These are phyloP conservation scores for Nomada ruficornis DNA, from an alignment of 2,888 invertebrate genomes.

Conservation along the genomic window DNA sequence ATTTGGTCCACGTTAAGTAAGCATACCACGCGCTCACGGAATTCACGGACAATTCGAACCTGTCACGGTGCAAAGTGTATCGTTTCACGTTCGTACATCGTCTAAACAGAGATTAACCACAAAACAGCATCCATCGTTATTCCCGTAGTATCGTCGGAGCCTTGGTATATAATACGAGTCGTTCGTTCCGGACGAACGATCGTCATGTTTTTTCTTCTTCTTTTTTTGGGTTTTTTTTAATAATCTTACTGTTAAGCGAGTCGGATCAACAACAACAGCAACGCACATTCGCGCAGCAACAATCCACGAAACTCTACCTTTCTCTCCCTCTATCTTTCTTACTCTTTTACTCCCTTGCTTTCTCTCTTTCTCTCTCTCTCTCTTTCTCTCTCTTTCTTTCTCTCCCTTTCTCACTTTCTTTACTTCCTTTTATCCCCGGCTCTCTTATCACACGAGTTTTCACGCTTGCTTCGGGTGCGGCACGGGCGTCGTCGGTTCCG, in stretches of 20 bases:
- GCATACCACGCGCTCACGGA: conserved; percentile 33
- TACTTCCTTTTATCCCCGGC: conserved; percentile 19
- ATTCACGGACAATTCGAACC: conserved; percentile 27
- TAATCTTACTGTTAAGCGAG: conserved; percentile 49
- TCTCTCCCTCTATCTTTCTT: conserved; percentile 23
- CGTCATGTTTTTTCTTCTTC: background rate
- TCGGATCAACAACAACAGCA: conserved; percentile 56
- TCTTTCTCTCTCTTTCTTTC: conserved; percentile 12
- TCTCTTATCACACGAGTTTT: conserved; percentile 68
- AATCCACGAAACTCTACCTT: conserved; percentile 41
- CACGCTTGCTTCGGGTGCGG: conserved; percentile 89
- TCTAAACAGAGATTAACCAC: conserved; percentile 12
- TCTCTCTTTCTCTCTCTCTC: conserved; percentile 12
- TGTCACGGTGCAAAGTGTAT: conserved; percentile 19
- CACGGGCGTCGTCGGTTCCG: conserved; percentile 87
- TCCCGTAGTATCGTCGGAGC: conserved; percentile 42
- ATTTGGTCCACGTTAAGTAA: conserved; percentile 62
- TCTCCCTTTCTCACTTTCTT: conserved; percentile 29
- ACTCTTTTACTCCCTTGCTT: conserved; percentile 27
- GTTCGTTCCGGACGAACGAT: conserved; percentile 67
- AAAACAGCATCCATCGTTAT: conserved; percentile 42
- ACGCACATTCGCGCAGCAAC: conserved; percentile 53
- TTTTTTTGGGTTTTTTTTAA: no score
- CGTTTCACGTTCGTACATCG: conserved; percentile 19
- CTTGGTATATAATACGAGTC: conserved; percentile 20